Percentiles rank a stretch among this genome's conserved stretches.
These are phyloP conservation scores for Triplophysa tibetana DNA, from an alignment of 2,113 vertebrate genomes.

Conservation along the genomic window DNA sequence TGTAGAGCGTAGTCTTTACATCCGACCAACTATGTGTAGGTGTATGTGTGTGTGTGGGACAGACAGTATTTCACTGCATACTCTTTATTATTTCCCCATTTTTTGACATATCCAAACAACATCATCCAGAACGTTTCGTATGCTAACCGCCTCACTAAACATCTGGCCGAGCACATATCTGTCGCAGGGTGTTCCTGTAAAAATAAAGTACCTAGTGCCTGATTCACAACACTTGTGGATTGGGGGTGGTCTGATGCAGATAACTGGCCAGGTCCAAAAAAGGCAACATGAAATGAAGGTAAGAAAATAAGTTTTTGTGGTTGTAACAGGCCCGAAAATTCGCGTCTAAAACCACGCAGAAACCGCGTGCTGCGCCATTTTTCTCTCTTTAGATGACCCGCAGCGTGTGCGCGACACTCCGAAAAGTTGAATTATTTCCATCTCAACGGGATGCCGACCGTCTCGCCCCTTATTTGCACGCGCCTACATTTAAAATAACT, in stretches of 20 bases:
- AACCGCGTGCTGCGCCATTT: too few species aligned
- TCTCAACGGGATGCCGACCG: too few species aligned
- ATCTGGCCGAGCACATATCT: not conserved
- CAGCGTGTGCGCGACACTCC: too few species aligned
- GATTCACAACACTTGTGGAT: constrained; percentile 4
- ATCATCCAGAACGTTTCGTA: not conserved
- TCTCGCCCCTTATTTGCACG: too few species aligned
- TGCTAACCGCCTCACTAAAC: not conserved
- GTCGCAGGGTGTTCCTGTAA: not conserved
- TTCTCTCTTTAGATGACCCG: too few species aligned
- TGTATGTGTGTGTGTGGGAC: not conserved
- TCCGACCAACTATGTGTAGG: not conserved
- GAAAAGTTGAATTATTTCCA: too few species aligned
- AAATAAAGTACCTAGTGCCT: not conserved
- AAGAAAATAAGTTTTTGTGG: too few species aligned
- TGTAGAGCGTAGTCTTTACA: constrained; percentile 38
- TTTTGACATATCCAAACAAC: constrained; percentile 30
- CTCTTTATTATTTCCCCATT: constrained; percentile 8
- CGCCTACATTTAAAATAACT: too few species aligned
- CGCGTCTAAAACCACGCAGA: too few species aligned
- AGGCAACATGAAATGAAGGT: not conserved
- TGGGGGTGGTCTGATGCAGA: too few species aligned
- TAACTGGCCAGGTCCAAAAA: too few species aligned
- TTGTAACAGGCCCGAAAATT: too few species aligned
- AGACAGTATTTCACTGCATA: constrained; percentile 19